Evolutionary conservation across 1,140 invertebrate genomes (phyloP).

Genomic region (Platyscapa corneri): DNA sequence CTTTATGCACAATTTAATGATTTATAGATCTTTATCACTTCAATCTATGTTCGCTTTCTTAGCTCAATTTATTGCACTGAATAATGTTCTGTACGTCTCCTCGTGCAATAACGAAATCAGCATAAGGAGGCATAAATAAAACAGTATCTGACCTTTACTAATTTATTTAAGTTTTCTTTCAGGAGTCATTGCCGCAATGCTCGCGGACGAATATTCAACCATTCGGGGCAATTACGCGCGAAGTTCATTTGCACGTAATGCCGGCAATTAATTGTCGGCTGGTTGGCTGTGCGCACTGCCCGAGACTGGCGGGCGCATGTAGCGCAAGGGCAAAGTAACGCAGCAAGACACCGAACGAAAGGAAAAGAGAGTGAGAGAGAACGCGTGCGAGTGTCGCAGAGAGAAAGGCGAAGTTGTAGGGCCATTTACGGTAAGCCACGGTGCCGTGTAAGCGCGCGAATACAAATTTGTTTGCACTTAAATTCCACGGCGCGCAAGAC

Average conservation of each 20-base stretch:
- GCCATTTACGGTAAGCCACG: constrained; percentile 68
- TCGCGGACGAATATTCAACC: not conserved
- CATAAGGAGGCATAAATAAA: no score
- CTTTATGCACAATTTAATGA: not conserved
- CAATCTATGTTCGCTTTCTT: no score
- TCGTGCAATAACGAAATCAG: not conserved
- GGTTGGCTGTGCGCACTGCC: not conserved
- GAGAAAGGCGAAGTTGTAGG: constrained; percentile 60
- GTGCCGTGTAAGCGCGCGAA: constrained; percentile 67
- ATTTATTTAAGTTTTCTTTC: constrained; percentile 3
- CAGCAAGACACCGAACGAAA: not conserved
- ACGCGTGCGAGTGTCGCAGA: constrained; percentile 40
- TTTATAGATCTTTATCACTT: no score
- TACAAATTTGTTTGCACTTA: constrained; percentile 73
- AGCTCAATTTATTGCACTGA: no score
- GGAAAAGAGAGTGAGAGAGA: constrained; percentile 36
- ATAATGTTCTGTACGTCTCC: not conserved
- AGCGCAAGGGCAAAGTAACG: not conserved
- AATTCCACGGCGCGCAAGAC: constrained; percentile 63
- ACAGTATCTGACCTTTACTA: not conserved
- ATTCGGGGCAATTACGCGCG: not conserved
- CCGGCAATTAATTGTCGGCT: constrained; percentile 66
- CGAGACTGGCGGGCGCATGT: not conserved
- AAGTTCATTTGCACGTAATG: constrained; percentile 64
- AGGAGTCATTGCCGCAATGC: not conserved